Evolutionary conservation across 2,888 invertebrate species (phyloP), one percentile per base, ranked within the genome.

Genomic region (Hemaris fuciformis): DNA sequence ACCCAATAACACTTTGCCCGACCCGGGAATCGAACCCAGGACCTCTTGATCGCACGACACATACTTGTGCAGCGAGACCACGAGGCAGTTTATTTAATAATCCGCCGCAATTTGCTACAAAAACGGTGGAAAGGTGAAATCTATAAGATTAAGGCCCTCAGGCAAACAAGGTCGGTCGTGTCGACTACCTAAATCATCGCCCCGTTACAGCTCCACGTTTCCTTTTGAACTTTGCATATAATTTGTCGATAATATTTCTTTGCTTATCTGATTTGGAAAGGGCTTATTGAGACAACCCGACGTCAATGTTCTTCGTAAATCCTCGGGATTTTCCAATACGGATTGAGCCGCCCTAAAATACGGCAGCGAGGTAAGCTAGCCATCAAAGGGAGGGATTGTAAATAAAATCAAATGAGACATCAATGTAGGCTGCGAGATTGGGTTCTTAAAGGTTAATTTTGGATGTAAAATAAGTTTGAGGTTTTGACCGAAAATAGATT

Each of bases 401-500:
- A 53, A 53, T 53, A 53, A 53, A 53, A 53, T 53, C 18, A 53
- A 53, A 53, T 27, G 53, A 31, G 31, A 53, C 53, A 53, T 53
- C 53, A 53, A 53, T 53, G 53, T 20, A 27, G 53, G 31, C 31
- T 10, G 53, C 18, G 53, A 31, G 27, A 53, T 31, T 18, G 31
- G 31, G 18, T 53, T 27, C 27, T 15, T 15, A 15, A 48, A 31
- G 4, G 20, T 18, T n/a, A n/a, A n/a, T n/a, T n/a, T n/a, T n/a
- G n/a, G n/a, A n/a, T n/a, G n/a, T n/a, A n/a, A n/a, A n/a, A n/a
- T n/a, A n/a, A n/a, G n/a, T n/a, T n/a, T n/a, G n/a, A n/a, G n/a
- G n/a, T n/a, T n/a, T n/a, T n/a, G n/a, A n/a, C n/a, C n/a, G n/a
- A n/a, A n/a, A n/a, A n/a, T n/a, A n/a, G n/a, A n/a, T n/a, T n/a